A percentile compares a stretch with the other conserved stretches of the same genome.
Conservation (phyloP, 2,113 vertebrate genomes). For the Raja brachyura region DNA sequence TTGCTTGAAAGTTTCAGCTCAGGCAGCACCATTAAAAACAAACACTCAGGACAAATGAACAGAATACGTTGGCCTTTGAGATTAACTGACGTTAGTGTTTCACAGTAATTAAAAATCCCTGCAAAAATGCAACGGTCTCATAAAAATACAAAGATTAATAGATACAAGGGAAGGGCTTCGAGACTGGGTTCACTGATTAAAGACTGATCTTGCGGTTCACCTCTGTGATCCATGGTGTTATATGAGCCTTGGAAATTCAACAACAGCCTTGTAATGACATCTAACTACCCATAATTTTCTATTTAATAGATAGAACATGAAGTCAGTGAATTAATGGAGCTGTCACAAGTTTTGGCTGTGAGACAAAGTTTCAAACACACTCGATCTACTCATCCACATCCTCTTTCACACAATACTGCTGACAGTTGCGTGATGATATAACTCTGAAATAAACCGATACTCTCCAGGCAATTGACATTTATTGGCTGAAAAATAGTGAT, state of each 20-base stretch:
- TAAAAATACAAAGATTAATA: not conserved
- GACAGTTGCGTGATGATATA: not conserved
- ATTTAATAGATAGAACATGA: not conserved
- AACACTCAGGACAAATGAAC: not conserved
- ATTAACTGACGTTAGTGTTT: not conserved
- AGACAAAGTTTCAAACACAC: not conserved
- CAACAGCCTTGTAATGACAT: not conserved
- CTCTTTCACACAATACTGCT: slow-evolving; percentile 5
- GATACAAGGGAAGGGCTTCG: not conserved
- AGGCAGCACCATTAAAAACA: no score
- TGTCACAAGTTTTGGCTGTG: not conserved
- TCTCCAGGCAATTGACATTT: slow-evolving; percentile 6
- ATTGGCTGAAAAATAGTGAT: slow-evolving; percentile 10
- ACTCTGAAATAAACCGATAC: not conserved
- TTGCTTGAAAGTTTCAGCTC: not conserved
- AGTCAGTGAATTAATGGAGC: not conserved
- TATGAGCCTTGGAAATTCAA: not conserved
- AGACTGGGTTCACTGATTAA: not conserved
- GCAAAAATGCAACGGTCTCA: not conserved
- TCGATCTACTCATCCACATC: not conserved
- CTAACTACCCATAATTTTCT: not conserved
- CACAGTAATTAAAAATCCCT: not conserved
- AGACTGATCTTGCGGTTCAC: not conserved
- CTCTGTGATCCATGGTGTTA: not conserved
- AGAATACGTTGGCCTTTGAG: not conserved